Conservation (phyloP, 2,888 invertebrate species). For the Sabellastarte sp. region DNA sequence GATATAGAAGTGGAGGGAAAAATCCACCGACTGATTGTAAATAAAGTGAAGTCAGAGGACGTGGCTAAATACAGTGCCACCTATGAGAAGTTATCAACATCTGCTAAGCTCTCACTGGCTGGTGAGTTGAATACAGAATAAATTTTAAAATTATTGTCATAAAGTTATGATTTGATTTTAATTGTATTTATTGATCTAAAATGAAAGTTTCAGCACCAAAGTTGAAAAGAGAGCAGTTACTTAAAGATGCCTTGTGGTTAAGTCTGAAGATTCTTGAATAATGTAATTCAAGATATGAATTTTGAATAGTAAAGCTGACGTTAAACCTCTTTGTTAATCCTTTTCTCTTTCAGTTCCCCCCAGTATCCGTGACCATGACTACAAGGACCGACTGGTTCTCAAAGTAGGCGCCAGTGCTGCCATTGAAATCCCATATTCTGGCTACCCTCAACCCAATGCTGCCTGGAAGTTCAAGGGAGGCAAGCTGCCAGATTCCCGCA, state of each 20-base stretch:
- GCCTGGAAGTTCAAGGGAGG: constrained; percentile 27
- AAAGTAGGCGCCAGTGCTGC: constrained; percentile 23
- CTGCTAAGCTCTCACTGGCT: constrained; percentile 41
- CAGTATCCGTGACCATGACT: constrained; percentile 14
- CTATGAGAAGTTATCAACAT: constrained; percentile 38
- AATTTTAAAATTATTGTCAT: too few relatives aligned
- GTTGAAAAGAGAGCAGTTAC: not conserved
- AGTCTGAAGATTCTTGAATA: too few relatives aligned
- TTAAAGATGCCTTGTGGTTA: not conserved
- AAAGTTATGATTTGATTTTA: not conserved
- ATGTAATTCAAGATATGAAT: too few relatives aligned
- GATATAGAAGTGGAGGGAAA: constrained; percentile 16
- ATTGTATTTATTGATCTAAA: not conserved
- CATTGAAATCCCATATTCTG: constrained; percentile 30
- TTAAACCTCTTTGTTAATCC: too few relatives aligned
- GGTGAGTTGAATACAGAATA: constrained; percentile 29
- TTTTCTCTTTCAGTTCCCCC: constrained; percentile 21
- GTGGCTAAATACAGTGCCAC: constrained; percentile 27
- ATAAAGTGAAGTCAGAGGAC: constrained; percentile 27
- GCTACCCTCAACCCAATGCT: constrained; percentile 25
- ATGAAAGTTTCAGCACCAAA: not conserved
- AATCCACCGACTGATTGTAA: constrained; percentile 21
- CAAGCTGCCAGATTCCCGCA: constrained; percentile 19
- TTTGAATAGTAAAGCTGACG: too few relatives aligned
- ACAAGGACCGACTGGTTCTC: constrained; percentile 23